These are phyloP conservation scores for Busseola fusca DNA, from an alignment of 2,888 invertebrate species.

Conservation along the genomic window DNA sequence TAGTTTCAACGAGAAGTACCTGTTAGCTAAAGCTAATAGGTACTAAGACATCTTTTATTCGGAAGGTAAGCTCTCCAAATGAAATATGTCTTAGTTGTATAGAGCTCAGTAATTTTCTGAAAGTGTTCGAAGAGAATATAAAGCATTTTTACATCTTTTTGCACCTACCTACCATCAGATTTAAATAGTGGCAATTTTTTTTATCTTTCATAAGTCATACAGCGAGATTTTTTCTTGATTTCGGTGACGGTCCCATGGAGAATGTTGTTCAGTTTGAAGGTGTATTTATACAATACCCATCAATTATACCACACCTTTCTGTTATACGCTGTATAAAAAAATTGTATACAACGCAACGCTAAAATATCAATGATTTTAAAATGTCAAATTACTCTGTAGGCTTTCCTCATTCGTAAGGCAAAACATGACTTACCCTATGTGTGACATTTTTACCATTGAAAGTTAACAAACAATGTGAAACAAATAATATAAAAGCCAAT, in stretches of 20 bases:
- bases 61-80: neutral
- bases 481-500: constrained; percentile 24
- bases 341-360: no score
- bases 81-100: neutral
- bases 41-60: no score
- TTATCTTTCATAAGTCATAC: neutral
- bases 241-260: neutral
- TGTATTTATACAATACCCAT: neutral
- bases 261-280: neutral
- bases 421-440: neutral
- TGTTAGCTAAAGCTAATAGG: no score
- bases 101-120: neutral
- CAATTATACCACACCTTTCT: neutral
- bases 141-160: neutral
- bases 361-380: neutral
- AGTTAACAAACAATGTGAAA: constrained; percentile 19
- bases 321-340: neutral
- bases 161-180: neutral
- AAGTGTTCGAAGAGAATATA: no score
- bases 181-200: neutral
- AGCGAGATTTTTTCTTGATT: neutral
- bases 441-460: constrained; percentile 16
- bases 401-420: neutral
- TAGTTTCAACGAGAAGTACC: neutral
- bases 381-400: neutral